Evolutionary conservation across 2,797 vertebrate species (phyloP).

Genomic region (Paguma larvata): DNA sequence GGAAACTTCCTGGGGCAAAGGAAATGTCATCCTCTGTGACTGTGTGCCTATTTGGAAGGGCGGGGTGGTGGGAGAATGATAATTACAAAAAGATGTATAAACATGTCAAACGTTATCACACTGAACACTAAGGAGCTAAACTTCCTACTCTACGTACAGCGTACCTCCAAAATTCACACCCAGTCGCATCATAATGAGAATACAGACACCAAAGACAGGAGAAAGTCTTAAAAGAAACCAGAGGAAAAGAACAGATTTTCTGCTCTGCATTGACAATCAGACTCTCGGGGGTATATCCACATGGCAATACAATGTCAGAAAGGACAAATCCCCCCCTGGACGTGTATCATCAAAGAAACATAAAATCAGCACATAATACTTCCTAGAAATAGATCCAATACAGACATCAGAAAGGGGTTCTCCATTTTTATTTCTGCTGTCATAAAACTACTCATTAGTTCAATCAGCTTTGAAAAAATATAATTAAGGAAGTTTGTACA

Average conservation of each 20-base stretch:
- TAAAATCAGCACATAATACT: neutral
- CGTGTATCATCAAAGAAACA: neutral
- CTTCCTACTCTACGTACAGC: neutral
- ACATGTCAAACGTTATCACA: neutral
- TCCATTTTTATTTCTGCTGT: neutral
- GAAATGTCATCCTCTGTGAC: neutral
- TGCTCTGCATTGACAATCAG: neutral
- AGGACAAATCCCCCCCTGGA: neutral
- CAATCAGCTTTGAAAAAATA: neutral
- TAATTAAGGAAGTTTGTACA: neutral
- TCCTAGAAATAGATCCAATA: neutral
- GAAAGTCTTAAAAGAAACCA: neutral
- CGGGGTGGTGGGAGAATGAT: fast-evolving
- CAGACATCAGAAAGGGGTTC: neutral
- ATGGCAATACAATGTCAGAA: neutral
- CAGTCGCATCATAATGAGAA: neutral
- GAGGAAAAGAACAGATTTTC: neutral
- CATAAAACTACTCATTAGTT: neutral
- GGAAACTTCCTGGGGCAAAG: neutral
- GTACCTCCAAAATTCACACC: neutral
- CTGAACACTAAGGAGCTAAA: neutral
- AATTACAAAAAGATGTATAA: neutral
- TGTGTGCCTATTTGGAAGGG: neutral
- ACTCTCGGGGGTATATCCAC: neutral
- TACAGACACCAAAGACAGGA: neutral